Evolutionary conservation across 92 coral and sea anemone species (phyloP).

Genomic region (Anthopleura xanthogrammica): DNA sequence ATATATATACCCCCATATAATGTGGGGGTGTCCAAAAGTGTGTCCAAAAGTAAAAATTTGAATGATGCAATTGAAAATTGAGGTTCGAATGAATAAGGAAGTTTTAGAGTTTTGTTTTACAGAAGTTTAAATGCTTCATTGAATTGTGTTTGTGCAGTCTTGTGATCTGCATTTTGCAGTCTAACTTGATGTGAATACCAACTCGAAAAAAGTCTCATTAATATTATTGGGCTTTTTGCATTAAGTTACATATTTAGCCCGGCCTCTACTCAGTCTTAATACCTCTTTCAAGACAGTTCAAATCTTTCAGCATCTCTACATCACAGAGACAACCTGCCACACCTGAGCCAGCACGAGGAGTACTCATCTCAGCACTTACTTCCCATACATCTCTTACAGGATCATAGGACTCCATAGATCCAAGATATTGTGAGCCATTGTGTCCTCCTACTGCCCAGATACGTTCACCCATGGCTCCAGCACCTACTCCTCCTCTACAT

Average conservation of each 20-base stretch:
- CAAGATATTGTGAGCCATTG: conserved; percentile 84
- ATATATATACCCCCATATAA: too few species aligned
- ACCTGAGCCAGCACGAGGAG: conserved; percentile 92
- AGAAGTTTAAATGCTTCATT: too few species aligned
- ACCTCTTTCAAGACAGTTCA: conserved; percentile 8
- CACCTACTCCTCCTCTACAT: conserved; percentile 97
- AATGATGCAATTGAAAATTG: too few species aligned
- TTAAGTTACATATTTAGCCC: background rate
- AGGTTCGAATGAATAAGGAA: too few species aligned
- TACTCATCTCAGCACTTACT: conserved; percentile 79
- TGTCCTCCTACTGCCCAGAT: conserved; percentile 99
- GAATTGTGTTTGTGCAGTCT: too few species aligned
- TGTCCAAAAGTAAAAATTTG: too few species aligned
- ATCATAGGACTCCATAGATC: conserved; percentile 86
- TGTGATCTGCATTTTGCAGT: too few species aligned
- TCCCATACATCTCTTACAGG: conserved; percentile 80
- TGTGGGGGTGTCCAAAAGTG: too few species aligned
- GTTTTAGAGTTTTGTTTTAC: too few species aligned
- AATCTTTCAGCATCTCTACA: conserved; percentile 43
- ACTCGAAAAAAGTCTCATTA: too few species aligned
- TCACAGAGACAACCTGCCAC: conserved; percentile 87
- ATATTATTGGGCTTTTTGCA: too few species aligned
- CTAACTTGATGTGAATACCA: too few species aligned
- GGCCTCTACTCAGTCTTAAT: background rate
- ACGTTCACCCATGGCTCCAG: conserved; percentile 86